Percentiles rank a stretch among this genome's conserved stretches.
Evolutionary conservation across 2,888 invertebrate species (phyloP).

Genomic region (Drosophila falleni): DNA sequence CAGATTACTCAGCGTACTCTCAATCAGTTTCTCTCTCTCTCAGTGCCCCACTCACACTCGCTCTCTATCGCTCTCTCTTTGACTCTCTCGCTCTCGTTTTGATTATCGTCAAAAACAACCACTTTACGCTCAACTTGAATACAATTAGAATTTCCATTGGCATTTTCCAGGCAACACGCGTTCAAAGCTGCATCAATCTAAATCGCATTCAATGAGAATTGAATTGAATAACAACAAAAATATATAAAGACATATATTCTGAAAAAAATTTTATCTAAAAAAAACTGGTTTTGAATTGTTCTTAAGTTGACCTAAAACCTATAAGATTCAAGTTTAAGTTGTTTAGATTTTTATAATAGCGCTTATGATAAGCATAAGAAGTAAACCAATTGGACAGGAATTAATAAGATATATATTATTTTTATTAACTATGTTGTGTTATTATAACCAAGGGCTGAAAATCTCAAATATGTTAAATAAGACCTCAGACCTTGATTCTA

Average conservation of each 20-base stretch:
- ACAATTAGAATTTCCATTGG: constrained; percentile 57
- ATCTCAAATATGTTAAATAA: no score
- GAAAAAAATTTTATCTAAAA: not conserved
- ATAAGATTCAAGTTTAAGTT: constrained; percentile 3
- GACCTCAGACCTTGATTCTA: not conserved
- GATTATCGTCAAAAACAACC: constrained; percentile 64
- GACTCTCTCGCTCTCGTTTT: constrained; percentile 13
- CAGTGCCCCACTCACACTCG: not conserved
- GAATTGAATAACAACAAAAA: constrained; percentile 1
- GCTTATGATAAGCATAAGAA: not conserved
- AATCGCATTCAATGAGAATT: constrained; percentile 4
- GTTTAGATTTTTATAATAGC: not conserved
- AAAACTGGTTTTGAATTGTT: not conserved
- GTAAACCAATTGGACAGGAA: not conserved
- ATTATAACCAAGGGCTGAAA: no score
- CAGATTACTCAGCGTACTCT: constrained; percentile 18
- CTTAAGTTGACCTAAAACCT: not conserved
- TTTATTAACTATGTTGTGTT: no score
- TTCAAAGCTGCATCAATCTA: constrained; percentile 5
- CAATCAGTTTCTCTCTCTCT: constrained; percentile 16
- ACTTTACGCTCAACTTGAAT: constrained; percentile 62
- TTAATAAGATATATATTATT: not conserved
- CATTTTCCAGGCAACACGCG: constrained; percentile 58
- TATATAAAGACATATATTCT: not conserved
- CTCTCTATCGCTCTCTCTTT: constrained; percentile 7